Conservation (phyloP, 2,113 vertebrate genomes). For the Polyodon spathula region DNA sequence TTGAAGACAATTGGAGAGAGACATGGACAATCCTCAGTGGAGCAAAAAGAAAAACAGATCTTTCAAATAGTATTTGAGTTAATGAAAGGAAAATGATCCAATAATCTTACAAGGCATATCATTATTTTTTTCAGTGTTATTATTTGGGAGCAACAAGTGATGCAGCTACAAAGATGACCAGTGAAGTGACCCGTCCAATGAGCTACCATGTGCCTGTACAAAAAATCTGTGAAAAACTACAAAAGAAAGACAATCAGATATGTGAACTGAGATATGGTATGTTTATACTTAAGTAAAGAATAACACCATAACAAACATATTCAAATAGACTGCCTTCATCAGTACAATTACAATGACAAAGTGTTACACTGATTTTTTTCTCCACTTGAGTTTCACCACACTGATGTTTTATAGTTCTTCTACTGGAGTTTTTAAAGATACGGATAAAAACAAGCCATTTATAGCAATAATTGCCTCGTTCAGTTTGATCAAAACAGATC, state of each 20-base stretch:
- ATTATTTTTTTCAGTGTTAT: slow-evolving; percentile 51
- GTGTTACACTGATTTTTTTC: too few species aligned
- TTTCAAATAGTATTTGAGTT: neutral
- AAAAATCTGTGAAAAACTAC: slow-evolving; percentile 62
- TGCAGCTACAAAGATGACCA: slow-evolving; percentile 51
- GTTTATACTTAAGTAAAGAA: too few species aligned
- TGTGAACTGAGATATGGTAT: slow-evolving; percentile 61
- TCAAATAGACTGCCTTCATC: too few species aligned
- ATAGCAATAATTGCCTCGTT: too few species aligned
- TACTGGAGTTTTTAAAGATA: too few species aligned
- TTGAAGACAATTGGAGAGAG: neutral
- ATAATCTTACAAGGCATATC: neutral
- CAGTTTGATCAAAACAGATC: too few species aligned
- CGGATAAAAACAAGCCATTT: too few species aligned
- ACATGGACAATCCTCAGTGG: neutral
- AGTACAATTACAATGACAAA: too few species aligned
- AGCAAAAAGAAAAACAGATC: neutral
- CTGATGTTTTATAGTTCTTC: too few species aligned
- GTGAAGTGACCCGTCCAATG: slow-evolving; percentile 54
- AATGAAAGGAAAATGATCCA: too few species aligned
- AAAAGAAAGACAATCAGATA: slow-evolving; percentile 50
- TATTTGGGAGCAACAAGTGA: slow-evolving; percentile 57
- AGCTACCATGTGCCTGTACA: slow-evolving; percentile 46
- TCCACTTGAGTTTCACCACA: too few species aligned
- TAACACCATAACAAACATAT: too few species aligned